These are phyloP conservation scores for Leptocoma aspasia DNA, from an alignment of 2,113 vertebrate species.

Conservation along the genomic window DNA sequence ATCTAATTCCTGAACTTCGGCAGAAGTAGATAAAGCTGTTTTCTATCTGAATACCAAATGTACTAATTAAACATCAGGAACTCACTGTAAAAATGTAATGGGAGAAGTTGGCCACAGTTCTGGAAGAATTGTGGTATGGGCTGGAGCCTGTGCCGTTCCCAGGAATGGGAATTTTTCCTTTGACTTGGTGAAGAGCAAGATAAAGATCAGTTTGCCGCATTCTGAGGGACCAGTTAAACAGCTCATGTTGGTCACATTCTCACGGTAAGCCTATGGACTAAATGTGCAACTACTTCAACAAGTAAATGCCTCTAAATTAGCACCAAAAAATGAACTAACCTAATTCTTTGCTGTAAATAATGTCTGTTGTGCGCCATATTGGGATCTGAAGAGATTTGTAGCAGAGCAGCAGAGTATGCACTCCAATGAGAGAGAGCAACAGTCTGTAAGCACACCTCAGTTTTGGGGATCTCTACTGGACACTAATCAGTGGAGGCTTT, in stretches of 20 bases:
- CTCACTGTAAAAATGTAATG: neutral
- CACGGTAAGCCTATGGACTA: neutral
- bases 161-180: slow-evolving; percentile 36
- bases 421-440: neutral
- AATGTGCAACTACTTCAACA: neutral
- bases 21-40: neutral
- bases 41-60: neutral
- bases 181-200: neutral
- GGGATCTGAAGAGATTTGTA: neutral
- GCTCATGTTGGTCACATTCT: slow-evolving; percentile 9
- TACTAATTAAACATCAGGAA: neutral
- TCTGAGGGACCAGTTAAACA: slow-evolving; percentile 35
- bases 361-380: neutral
- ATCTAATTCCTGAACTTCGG: neutral
- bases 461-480: neutral
- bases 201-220: slow-evolving; percentile 12
- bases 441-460: neutral
- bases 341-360: neutral
- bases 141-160: neutral
- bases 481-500: neutral
- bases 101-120: neutral
- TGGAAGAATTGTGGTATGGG: neutral
- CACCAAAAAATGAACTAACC: neutral
- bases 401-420: neutral
- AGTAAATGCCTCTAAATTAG: neutral